A percentile compares a stretch with the other conserved stretches of the same genome.
Conservation (phyloP, 2,888 invertebrate species). For the Cyrtodaria siliqua region DNA sequence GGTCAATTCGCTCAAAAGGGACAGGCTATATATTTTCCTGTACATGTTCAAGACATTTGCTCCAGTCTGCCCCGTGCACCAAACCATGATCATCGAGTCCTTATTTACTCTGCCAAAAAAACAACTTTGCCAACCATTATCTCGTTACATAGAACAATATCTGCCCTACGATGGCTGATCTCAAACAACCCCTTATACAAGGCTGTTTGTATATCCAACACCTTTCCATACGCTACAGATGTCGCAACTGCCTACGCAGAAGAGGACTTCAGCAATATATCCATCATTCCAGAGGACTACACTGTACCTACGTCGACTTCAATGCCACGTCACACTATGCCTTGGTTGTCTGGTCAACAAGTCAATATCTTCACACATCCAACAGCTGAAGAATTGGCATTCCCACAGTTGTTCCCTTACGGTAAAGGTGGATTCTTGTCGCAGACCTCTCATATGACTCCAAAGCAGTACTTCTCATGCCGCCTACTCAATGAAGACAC, state of each 20-base stretch:
- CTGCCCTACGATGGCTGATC: too few relatives aligned
- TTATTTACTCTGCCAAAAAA: neutral
- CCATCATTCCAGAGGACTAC: slow-evolving; percentile 29
- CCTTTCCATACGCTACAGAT: too few relatives aligned
- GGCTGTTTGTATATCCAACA: too few relatives aligned
- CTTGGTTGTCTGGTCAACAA: slow-evolving; percentile 15
- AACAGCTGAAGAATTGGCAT: slow-evolving; percentile 35
- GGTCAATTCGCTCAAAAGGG: slow-evolving; percentile 36
- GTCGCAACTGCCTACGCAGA: too few relatives aligned
- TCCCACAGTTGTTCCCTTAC: slow-evolving; percentile 38
- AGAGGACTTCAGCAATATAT: too few relatives aligned
- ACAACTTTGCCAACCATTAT: neutral
- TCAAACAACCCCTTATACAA: too few relatives aligned
- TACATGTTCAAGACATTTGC: slow-evolving; percentile 18
- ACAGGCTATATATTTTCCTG: slow-evolving; percentile 35
- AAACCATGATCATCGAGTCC: neutral
- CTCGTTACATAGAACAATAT: too few relatives aligned
- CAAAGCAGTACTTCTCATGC: slow-evolving; percentile 34
- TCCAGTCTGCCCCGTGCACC: slow-evolving; percentile 7
- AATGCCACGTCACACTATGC: slow-evolving; percentile 14
- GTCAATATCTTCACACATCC: slow-evolving; percentile 31
- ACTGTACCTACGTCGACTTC: slow-evolving; percentile 4
- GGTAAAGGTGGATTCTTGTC: slow-evolving; percentile 19
- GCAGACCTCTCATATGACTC: neutral
- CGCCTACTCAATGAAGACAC: slow-evolving; percentile 24